phyloP scores from a whole-genome alignment of 2,113 vertebrate species.

The Arvicanthis niloticus region DNA sequence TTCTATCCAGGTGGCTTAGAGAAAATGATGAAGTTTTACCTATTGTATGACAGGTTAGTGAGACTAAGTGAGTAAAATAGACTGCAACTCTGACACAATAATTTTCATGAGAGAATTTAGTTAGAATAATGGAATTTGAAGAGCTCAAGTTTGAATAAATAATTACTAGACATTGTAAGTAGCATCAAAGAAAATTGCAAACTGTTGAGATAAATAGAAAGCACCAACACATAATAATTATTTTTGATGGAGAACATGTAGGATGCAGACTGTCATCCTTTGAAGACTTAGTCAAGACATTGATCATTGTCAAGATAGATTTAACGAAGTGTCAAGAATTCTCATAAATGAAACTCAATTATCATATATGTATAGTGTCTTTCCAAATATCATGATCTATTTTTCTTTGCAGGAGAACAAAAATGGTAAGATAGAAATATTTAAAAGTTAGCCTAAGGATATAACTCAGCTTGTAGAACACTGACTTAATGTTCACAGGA shows the following conservation, averaged over 20 bases:
- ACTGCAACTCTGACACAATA: neutral
- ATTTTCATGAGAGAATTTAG: neutral
- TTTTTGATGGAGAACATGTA: slow-evolving; percentile 49
- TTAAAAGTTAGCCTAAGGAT: slow-evolving; percentile 13
- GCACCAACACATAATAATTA: slow-evolving; percentile 1
- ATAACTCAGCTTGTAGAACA: neutral
- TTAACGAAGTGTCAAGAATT: slow-evolving; percentile 2
- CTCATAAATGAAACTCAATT: slow-evolving; percentile 23
- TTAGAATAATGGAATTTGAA: neutral
- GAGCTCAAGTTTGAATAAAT: neutral
- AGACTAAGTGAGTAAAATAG: neutral
- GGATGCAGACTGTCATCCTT: slow-evolving; percentile 15
- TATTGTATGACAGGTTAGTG: neutral
- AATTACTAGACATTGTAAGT: neutral
- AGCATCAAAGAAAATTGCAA: slow-evolving; percentile 28
- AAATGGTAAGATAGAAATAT: neutral
- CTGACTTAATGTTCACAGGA: neutral
- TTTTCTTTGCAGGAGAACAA: neutral
- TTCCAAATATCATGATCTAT: slow-evolving; percentile 1
- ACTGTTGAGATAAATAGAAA: slow-evolving; percentile 2
- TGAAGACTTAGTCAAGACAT: slow-evolving; percentile 53
- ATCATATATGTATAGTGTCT: neutral
- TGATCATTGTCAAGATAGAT: slow-evolving; percentile 44
- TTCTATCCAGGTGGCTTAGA: neutral
- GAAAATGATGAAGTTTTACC: neutral